Evolutionary conservation across 2,797 vertebrate genomes (phyloP).

Genomic region (Allobates femoralis): DNA sequence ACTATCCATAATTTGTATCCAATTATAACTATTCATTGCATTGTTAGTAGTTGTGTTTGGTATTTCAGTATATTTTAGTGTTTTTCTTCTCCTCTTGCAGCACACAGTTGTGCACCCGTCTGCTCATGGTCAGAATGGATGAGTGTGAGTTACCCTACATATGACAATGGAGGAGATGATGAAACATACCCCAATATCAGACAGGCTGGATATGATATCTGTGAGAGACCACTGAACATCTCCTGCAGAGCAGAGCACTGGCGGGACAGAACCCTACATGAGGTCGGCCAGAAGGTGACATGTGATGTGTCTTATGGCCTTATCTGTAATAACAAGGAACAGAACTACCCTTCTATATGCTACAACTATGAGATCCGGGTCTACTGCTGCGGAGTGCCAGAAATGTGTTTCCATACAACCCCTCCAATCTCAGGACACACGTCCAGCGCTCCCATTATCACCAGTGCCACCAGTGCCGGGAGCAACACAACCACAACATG

Average conservation of each 20-base stretch:
- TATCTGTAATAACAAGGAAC: constrained; percentile 67
- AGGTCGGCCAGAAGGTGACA: constrained; percentile 63
- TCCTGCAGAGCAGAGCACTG: constrained; percentile 64
- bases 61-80: neutral
- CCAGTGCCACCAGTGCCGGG: neutral
- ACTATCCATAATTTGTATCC: too few species aligned
- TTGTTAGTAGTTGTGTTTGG: neutral
- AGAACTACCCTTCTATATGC: neutral
- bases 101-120: constrained; percentile 31
- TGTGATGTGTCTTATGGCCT: constrained; percentile 65
- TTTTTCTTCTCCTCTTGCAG: neutral
- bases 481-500: neutral
- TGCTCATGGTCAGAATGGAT: constrained; percentile 59
- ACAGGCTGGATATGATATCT: neutral
- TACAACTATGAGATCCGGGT: constrained; percentile 69
- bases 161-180: constrained; percentile 58
- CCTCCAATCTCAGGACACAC: neutral
- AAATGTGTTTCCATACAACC: neutral
- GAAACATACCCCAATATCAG: constrained; percentile 69
- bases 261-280: accelerated
- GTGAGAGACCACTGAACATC: constrained; percentile 55
- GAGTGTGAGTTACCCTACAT: constrained; percentile 53
- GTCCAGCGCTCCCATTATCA: neutral
- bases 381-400: constrained; percentile 58
- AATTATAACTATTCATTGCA: too few species aligned